Evolutionary conservation across 2,888 invertebrate genomes (phyloP).

Genomic region (Drosophila austrosaltans): DNA sequence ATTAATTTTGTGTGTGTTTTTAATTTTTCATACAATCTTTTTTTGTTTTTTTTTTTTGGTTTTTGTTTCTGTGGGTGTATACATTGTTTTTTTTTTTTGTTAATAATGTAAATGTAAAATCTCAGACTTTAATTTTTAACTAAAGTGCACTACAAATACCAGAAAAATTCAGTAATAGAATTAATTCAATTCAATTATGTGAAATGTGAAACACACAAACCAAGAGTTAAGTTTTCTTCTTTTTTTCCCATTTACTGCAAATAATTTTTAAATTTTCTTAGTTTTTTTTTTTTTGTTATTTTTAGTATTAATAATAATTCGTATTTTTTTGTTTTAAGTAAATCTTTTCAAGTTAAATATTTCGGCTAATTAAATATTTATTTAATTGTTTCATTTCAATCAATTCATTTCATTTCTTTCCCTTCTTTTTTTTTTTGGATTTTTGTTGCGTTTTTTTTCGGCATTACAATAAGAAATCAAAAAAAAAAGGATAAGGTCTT

Average conservation of each 20-base stretch:
- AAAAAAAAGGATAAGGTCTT: slow-evolving; percentile 50
- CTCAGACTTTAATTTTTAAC: slow-evolving; percentile 81
- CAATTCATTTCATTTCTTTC: background rate
- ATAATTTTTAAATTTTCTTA: background rate
- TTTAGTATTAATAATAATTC: slow-evolving; percentile 52
- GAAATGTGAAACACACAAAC: slow-evolving; percentile 55
- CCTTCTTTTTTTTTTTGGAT: slow-evolving; percentile 39
- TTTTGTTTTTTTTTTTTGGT: slow-evolving; percentile 20
- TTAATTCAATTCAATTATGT: slow-evolving; percentile 34
- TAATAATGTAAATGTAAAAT: slow-evolving; percentile 72
- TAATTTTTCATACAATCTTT: slow-evolving; percentile 27
- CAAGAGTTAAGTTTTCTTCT: slow-evolving; percentile 27
- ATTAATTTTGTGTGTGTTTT: slow-evolving; percentile 54
- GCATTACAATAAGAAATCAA: slow-evolving; percentile 60
- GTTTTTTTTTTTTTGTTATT: background rate
- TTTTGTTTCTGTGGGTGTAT: slow-evolving; percentile 58
- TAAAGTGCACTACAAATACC: slow-evolving; percentile 73
- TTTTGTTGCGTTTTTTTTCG: slow-evolving; percentile 23
- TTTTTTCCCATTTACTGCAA: slow-evolving; percentile 4
- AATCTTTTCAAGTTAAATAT: slow-evolving; percentile 74
- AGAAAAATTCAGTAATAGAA: slow-evolving; percentile 46
- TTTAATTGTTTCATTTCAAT: slow-evolving; percentile 44
- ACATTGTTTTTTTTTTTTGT: slow-evolving; percentile 35
- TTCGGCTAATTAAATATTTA: slow-evolving; percentile 74
- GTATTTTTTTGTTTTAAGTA: slow-evolving; percentile 52